Evolutionary conservation across 2,113 vertebrate genomes (phyloP), one percentile per base, ranked within the genome.

Genomic region (Eupsittula cactorum): DNA sequence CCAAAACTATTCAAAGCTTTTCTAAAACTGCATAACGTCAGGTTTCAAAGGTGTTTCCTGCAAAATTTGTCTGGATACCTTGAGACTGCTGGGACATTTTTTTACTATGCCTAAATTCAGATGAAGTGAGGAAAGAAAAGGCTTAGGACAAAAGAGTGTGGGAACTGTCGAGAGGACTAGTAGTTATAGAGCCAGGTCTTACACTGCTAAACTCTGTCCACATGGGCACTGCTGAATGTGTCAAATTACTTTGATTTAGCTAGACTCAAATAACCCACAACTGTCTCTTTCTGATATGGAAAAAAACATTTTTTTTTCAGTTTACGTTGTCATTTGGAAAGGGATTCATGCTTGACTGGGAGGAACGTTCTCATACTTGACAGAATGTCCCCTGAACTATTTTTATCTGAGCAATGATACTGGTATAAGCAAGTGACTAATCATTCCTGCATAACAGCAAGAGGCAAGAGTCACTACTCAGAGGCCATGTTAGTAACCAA

Each of bases 321-420:
- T 91, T 95, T 89, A 73, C 71, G 55, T 73, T 68, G 74, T 94
- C 86, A 64, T 94, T 93, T 95, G 95, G 91, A 93, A 95, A 92
- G 42, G 80, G 91, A 95, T 94, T 96, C 50, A 96, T 95, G 96
- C 94, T 95, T 97, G 94, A 95, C 92, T 96, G 83, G 92, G 78
- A 91, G 82, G 44, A 93, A 91, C 60, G 1, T 92, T 89, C 83
- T 95, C 73, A 64, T 93, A 92, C 76, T 77, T 82, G 65, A 96
- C 33, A 91, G 80, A 92, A 91, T 18, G 3, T 91, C 82, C 83
- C 93, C 49, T 16, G 67, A 86, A 37, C 55, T 94, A 93, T 91
- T 97, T 95, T 95, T 55, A 59, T 82, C 50, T 86, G 46, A 81
- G 50, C 21, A 94, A 29, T 75, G 76, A 67, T 64, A 84, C 13